These are phyloP conservation scores for Psittacula cyanocephala DNA, from an alignment of 2,113 vertebrate genomes.

Conservation along the genomic window DNA sequence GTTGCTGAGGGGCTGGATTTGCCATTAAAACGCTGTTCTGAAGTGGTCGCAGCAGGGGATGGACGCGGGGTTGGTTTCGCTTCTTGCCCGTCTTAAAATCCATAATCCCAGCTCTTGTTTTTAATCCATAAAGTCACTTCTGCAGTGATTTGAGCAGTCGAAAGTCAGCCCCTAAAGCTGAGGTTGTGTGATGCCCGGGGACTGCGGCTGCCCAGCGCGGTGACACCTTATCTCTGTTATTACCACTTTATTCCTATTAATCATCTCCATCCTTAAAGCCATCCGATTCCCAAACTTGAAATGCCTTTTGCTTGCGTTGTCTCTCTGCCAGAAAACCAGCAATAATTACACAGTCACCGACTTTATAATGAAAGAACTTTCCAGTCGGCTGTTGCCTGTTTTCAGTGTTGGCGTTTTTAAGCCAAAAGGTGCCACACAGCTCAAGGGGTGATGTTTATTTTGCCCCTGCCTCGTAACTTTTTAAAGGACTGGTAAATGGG, in stretches of 20 bases:
- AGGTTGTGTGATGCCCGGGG: background rate
- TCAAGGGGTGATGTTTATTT: background rate
- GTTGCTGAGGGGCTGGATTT: background rate
- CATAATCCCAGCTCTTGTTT: background rate
- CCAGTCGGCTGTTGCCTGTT: background rate
- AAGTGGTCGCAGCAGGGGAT: background rate
- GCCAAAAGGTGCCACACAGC: background rate
- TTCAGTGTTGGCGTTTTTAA: background rate
- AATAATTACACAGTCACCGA: background rate
- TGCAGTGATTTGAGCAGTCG: background rate
- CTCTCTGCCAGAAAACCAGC: background rate
- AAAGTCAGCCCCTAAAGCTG: background rate
- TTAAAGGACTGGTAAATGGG: background rate
- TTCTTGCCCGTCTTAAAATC: background rate
- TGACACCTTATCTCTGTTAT: background rate
- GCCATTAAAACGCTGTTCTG: background rate
- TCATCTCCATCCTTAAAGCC: background rate
- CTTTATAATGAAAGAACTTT: slow-evolving; percentile 5
- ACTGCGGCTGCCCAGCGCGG: background rate
- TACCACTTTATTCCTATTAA: background rate
- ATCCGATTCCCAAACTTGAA: background rate
- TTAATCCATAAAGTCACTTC: background rate
- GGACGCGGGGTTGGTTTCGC: background rate
- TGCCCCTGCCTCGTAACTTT: background rate
- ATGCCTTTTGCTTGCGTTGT: background rate